Conservation (phyloP, 1,140 invertebrate species). For the Bilobella aurantiaca region DNA sequence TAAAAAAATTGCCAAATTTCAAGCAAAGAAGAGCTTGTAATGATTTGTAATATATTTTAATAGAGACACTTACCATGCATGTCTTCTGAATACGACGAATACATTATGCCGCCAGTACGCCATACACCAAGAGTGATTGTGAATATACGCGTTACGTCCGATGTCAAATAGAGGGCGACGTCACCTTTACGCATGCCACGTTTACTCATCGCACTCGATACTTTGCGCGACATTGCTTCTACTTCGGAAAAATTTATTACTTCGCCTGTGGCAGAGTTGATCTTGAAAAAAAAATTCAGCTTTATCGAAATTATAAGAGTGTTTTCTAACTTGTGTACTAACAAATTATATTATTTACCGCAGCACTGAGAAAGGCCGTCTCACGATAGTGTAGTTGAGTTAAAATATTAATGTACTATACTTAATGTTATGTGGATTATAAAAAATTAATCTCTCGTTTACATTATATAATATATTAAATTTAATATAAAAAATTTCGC, state of each 20-base stretch:
- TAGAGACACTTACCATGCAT: constrained; percentile 25
- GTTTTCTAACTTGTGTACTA: too few relatives aligned
- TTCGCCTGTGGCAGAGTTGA: constrained; percentile 25
- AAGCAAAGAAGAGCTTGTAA: too few relatives aligned
- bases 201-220: constrained; percentile 25
- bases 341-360: too few relatives aligned
- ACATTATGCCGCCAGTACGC: constrained; percentile 30
- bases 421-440: too few relatives aligned
- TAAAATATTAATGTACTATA: too few relatives aligned
- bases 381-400: too few relatives aligned
- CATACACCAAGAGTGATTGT: constrained; percentile 26
- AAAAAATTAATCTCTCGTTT: too few relatives aligned
- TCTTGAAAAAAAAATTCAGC: constrained; percentile 23
- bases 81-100: constrained; percentile 33
- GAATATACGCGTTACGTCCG: constrained; percentile 29
- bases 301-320: neutral
- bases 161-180: constrained; percentile 28
- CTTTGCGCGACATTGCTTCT: constrained; percentile 22
- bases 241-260: constrained; percentile 26
- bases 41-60: too few relatives aligned
- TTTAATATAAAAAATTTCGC: too few relatives aligned
- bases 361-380: too few relatives aligned
- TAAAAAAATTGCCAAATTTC: neutral
- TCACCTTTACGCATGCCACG: constrained; percentile 34
- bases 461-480: too few relatives aligned